Evolutionary conservation across 2,888 invertebrate species (phyloP).

Genomic region (Cepaea hortensis): DNA sequence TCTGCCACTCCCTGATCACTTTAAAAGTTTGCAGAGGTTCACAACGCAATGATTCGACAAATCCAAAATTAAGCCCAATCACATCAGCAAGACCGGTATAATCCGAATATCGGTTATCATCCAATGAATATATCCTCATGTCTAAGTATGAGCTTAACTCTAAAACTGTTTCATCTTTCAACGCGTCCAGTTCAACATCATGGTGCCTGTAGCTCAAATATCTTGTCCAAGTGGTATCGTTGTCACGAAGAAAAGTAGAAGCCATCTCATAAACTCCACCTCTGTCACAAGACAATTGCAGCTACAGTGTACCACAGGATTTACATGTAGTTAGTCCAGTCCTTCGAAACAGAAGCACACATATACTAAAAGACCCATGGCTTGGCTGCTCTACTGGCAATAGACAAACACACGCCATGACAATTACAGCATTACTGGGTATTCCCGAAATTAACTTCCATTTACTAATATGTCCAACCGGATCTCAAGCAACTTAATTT

Average conservation of each 20-base stretch:
- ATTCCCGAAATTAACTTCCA: too few relatives aligned
- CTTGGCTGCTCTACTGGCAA: too few relatives aligned
- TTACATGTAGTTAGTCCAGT: too few relatives aligned
- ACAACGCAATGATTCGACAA: neutral
- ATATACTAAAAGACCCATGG: too few relatives aligned
- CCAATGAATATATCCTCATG: neutral
- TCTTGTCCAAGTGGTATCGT: conserved; percentile 8
- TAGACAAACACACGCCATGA: too few relatives aligned
- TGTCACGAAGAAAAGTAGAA: neutral
- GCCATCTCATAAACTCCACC: neutral
- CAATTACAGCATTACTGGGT: too few relatives aligned
- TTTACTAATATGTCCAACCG: too few relatives aligned
- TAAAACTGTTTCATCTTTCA: neutral
- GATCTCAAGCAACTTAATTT: too few relatives aligned
- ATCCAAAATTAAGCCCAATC: neutral
- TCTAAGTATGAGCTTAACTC: neutral
- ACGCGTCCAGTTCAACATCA: neutral
- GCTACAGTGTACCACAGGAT: too few relatives aligned
- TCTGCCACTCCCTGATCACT: conserved; percentile 45
- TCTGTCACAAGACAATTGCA: too few relatives aligned
- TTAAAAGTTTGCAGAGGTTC: neutral
- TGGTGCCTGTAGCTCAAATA: neutral
- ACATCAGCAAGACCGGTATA: neutral
- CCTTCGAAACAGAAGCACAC: too few relatives aligned
- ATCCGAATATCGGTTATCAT: neutral